A percentile compares a stretch with the other conserved stretches of the same genome.
phyloP scores from a whole-genome alignment of 2,113 vertebrate genomes.

The Gnathonemus echidnorhynchus region DNA sequence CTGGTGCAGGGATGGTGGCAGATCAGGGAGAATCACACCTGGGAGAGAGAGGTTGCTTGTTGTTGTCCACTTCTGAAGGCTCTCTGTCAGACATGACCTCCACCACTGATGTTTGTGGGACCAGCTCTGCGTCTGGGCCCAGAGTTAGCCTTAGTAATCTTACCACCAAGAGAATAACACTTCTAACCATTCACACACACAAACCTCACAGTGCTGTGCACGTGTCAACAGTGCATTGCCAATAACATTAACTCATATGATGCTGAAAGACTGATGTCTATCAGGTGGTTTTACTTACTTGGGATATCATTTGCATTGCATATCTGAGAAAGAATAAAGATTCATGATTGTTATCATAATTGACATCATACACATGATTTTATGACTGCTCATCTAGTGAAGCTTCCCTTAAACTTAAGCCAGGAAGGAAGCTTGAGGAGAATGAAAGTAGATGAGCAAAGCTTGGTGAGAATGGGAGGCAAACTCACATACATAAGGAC shows the following conservation, averaged over 20 bases:
- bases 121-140: slow-evolving; percentile 32
- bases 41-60: slow-evolving; percentile 32
- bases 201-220: background rate
- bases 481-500: background rate
- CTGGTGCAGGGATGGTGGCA: background rate
- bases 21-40: slow-evolving; percentile 33
- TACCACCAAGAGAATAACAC: background rate
- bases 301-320: slow-evolving; percentile 27
- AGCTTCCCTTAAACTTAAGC: background rate
- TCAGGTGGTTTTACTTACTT: slow-evolving; percentile 40
- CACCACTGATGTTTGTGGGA: slow-evolving; percentile 24
- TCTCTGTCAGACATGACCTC: slow-evolving; percentile 30
- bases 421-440: background rate
- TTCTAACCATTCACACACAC: background rate
- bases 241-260: background rate
- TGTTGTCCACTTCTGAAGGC: slow-evolving; percentile 8
- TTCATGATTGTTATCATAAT: background rate
- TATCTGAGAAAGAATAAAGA: slow-evolving; percentile 36
- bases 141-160: background rate
- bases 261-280: background rate
- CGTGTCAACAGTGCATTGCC: background rate
- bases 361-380: background rate
- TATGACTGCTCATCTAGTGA: background rate
- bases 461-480: background rate
- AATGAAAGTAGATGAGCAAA: background rate